Base-by-base conservation (phyloP, 2,888 invertebrate species). In the Petrophora chlorosata region DNA sequence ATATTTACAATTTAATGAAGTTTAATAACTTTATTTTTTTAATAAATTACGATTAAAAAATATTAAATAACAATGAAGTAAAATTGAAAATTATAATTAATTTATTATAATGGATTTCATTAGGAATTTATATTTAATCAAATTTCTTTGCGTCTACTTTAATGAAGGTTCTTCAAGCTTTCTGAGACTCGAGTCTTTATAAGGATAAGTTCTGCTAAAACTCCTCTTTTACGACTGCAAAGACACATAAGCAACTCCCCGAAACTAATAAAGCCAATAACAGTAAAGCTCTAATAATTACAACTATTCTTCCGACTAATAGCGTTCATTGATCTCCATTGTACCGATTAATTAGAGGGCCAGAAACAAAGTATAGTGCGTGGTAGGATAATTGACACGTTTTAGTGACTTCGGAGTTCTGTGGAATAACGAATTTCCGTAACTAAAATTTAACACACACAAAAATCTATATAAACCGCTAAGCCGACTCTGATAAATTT, bases 261-360 rank as follows among this genome's bases (percentile, higher is more conserved):
- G 7, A 33, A 43, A 50, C 23, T 44, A 32, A 38, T 4, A 17
- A 29, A 23, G 7, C 40, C 30, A 13, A 28, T 12, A 36, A 40
- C 35, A 13, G 35, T 13, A 35, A 39, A 34, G 35, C 23, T 35
- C 19, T 17, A 25, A 29, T 32, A 41, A 45, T 36, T 45, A 41
- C 10, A 36, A 41, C 41, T 26, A 36, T 45, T 49, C 43, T 22
- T 38, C 32, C 29, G 35, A 33, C 38, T 53, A 53, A 53, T 38
- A 32, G 28, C 22, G 13, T 28, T 38, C 48, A 53, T 53, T 53
- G 48, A 53, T 49, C 48, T 53, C 48, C 52, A 46, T 29, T 46
- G 42, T 41, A 42, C 46, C 52, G 46, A 42, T 42, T 52, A 52
- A 46, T 52, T 42, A 45, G 41, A 42, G 38, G 46, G 34, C 38